Evolutionary conservation across 2,797 vertebrate species (phyloP).

Genomic region (Helarctos malayanus): DNA sequence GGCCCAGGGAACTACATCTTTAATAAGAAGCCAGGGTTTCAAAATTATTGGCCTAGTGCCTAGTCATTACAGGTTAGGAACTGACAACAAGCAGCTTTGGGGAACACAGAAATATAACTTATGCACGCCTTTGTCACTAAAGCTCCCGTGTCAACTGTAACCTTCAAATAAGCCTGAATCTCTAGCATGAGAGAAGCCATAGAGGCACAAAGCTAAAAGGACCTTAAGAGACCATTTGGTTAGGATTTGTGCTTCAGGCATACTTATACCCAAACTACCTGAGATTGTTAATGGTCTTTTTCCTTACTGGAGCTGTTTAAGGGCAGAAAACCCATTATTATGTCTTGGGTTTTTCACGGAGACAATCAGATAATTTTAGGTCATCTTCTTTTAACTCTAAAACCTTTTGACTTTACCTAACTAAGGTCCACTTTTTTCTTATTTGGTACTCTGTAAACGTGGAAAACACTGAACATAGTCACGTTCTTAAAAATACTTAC

Average conservation of each 20-base stretch:
- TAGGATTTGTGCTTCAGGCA: background rate
- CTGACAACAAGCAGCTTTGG: background rate
- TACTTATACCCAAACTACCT: background rate
- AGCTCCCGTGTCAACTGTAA: background rate
- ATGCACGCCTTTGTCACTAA: background rate
- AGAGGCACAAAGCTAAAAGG: background rate
- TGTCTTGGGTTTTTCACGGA: background rate
- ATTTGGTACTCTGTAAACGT: background rate
- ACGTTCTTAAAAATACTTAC: background rate
- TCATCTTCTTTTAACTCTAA: constrained; percentile 47
- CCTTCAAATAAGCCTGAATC: background rate
- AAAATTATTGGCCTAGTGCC: background rate
- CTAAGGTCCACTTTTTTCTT: background rate
- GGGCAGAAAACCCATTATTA: background rate
- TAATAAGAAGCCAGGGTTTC: background rate
- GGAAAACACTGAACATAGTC: background rate
- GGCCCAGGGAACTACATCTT: background rate
- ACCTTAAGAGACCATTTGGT: background rate
- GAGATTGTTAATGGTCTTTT: background rate
- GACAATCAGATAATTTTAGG: background rate
- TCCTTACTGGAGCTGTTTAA: background rate
- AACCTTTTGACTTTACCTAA: background rate
- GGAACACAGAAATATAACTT: background rate
- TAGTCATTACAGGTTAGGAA: background rate
- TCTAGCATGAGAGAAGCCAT: background rate